A percentile compares a stretch with the other conserved stretches of the same genome.
phyloP scores from a whole-genome alignment of 30 jellyfish, hydroid and myxozoan species.

The Morbakka virulenta region DNA sequence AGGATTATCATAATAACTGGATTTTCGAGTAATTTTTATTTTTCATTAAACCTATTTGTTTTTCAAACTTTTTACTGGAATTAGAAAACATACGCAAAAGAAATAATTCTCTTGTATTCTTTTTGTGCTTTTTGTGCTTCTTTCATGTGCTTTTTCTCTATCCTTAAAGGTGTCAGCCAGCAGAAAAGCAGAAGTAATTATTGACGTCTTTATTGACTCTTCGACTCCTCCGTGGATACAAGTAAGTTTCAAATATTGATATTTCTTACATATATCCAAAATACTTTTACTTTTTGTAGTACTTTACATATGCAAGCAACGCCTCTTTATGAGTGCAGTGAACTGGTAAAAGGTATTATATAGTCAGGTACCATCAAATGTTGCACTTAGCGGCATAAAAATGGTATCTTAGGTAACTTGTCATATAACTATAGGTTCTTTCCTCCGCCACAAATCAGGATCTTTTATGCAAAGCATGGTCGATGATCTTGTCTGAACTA shows the following conservation, averaged over 20 bases:
- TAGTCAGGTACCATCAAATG: too few species aligned
- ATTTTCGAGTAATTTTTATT: too few species aligned
- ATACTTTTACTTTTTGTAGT: not conserved
- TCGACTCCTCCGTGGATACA: slow-evolving; percentile 96
- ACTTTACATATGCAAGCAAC: not conserved
- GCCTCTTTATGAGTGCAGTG: not conserved
- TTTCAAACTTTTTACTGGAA: slow-evolving; percentile 55
- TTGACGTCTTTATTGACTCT: slow-evolving; percentile 84
- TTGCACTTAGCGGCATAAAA: too few species aligned
- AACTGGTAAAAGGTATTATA: not conserved
- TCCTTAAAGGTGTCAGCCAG: slow-evolving; percentile 49
- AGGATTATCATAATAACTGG: too few species aligned
- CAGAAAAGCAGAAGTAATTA: slow-evolving; percentile 87
- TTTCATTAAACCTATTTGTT: too few species aligned
- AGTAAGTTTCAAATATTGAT: slow-evolving; percentile 15
- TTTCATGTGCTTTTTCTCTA: not conserved
- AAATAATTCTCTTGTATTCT: slow-evolving; percentile 38
- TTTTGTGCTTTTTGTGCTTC: not conserved
- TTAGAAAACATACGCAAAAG: slow-evolving; percentile 63
- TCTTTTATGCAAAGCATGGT: too few species aligned
- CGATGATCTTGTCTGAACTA: too few species aligned
- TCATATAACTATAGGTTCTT: too few species aligned
- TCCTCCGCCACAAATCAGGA: too few species aligned
- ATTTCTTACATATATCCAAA: not conserved
- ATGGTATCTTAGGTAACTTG: too few species aligned